Evolutionary conservation across 2,113 vertebrate species (phyloP), one percentile per base, ranked within the genome.

Genomic region (Mugil cephalus): DNA sequence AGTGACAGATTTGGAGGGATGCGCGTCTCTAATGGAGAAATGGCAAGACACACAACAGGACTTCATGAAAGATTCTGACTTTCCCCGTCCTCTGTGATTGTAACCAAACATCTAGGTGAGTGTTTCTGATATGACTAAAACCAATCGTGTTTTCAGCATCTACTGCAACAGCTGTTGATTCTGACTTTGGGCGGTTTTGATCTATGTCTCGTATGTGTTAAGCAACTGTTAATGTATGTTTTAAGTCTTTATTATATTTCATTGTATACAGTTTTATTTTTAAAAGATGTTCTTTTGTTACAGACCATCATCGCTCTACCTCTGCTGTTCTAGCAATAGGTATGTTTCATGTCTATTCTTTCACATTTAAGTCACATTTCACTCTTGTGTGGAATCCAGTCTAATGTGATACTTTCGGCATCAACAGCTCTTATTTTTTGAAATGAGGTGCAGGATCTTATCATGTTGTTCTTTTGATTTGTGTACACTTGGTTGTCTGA

Each of bases 1-100:
- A 60, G 65, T 69, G 72, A 74, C 48, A 74, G 60, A 84, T 64
- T 69, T 54, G 60, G 52, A 79, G 38, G 5, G 48, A 69, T 77
- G 53, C 60, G 40, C 59, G 15, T 34, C 6, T 43, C 30, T 39
- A 14, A 47, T 12, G 42, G 17, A 10, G 42, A 40, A 15, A 21
- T 13, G 21, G 53, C 30, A 7, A 40, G 18, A 21, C 17, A 8
- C 9, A 1, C 21, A 50, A 21, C 11, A 40, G 34, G 39, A 62
- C 43, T 47, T 21, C 39, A 4, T 43, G 13, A 15, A 67, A 19
- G 2, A 13, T 7, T 71, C 47, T 1, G 8, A 24, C 10, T 46
- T 70, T 46, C 3, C 11, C 4, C 30, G 35, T 43, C 4, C 1
- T 38, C 15, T 65, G 46, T 63, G 1, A 52, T 17, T 56, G 1